These are phyloP conservation scores for Manacus vitellinus DNA, from an alignment of 2,113 vertebrate species.

Conservation along the genomic window DNA sequence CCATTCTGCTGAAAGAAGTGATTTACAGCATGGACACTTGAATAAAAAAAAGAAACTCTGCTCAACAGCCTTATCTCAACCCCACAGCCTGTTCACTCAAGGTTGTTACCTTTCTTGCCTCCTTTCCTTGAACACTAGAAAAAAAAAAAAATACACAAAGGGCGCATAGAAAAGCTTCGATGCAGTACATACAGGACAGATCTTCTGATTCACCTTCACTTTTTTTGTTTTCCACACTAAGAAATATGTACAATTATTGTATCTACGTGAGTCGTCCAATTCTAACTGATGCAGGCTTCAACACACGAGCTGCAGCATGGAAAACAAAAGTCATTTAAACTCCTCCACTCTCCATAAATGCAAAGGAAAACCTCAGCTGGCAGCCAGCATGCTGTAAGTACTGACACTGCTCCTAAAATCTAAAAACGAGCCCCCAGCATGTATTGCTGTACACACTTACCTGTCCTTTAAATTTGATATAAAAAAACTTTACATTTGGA, in stretches of 20 bases:
- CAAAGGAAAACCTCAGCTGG: not conserved
- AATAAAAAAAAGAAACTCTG: not conserved
- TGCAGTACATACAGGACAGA: not conserved
- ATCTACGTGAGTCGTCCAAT: not conserved
- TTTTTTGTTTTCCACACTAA: not conserved
- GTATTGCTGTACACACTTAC: not conserved
- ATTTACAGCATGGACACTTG: not conserved
- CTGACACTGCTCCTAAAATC: not conserved
- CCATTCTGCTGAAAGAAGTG: not conserved
- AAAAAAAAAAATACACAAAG: not conserved
- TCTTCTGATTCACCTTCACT: not conserved
- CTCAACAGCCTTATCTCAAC: not conserved
- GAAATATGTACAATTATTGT: not conserved
- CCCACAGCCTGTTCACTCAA: not conserved
- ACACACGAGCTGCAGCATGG: not conserved
- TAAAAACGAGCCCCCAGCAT: not conserved
- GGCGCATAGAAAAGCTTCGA: not conserved
- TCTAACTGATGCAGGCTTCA: not conserved
- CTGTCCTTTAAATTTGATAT: not conserved
- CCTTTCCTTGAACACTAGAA: not conserved
- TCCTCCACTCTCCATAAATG: not conserved
- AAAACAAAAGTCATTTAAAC: slow-evolving; percentile 1
- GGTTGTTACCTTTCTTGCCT: not conserved
- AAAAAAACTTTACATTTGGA: not conserved
- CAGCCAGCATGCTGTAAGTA: not conserved